A percentile compares a stretch with the other conserved stretches of the same genome.
phyloP scores from a whole-genome alignment of 1,140 invertebrate species.

The Orius insidiosus region DNA sequence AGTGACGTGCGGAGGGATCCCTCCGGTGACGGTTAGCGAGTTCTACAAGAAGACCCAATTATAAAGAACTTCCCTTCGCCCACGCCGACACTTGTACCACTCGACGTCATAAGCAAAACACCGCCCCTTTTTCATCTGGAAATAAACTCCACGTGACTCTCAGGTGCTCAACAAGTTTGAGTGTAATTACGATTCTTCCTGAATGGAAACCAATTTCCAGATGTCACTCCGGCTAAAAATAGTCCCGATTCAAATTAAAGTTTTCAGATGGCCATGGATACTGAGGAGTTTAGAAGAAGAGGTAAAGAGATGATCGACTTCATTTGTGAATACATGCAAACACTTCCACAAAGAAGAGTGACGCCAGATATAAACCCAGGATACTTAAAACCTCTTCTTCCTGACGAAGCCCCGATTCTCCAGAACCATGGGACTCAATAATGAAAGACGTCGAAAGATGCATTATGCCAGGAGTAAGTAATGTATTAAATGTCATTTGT shows the following conservation, averaged over 20 bases:
- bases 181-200: no score
- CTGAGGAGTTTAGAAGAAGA: slow-evolving; percentile 66
- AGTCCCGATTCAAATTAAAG: not conserved
- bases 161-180: no score
- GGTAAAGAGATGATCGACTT: slow-evolving; percentile 97
- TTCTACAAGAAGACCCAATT: no score
- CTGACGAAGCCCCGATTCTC: slow-evolving; percentile 69
- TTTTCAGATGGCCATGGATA: slow-evolving; percentile 46
- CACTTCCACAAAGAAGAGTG: slow-evolving; percentile 62
- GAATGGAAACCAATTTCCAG: slow-evolving; percentile 3
- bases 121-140: no score
- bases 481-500: no score
- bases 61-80: no score
- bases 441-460: slow-evolving; percentile 87
- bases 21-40: no score
- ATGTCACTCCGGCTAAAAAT: slow-evolving; percentile 3
- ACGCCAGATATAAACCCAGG: slow-evolving; percentile 82
- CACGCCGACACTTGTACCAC: no score
- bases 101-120: no score
- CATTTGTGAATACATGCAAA: slow-evolving; percentile 87
- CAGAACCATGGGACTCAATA: slow-evolving; percentile 79
- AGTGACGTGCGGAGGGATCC: no score
- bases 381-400: slow-evolving; percentile 72
- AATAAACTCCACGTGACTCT: no score
- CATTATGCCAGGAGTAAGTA: slow-evolving; percentile 93